Percentiles rank a stretch among this genome's conserved stretches.
Evolutionary conservation across 2,888 invertebrate species (phyloP).

Genomic region (Pyrochroa serraticornis): DNA sequence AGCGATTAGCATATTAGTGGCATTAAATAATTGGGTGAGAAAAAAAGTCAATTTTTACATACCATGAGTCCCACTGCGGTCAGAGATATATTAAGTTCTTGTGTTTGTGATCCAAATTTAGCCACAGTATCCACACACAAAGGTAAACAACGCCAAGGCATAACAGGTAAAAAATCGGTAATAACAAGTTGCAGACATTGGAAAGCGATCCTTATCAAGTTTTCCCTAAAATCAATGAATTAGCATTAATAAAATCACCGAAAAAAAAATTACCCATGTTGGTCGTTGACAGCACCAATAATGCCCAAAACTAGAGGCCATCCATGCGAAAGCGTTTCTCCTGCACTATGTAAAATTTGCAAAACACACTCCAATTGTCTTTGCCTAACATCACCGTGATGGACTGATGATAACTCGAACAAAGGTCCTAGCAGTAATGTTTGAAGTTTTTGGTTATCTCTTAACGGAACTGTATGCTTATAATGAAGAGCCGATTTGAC

Average conservation of each 20-base stretch:
- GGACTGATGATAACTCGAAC: conserved; percentile 87
- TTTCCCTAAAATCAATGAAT: conserved; percentile 68
- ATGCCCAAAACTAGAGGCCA: conserved; percentile 95
- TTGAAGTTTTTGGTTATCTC: conserved; percentile 88
- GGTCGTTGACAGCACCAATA: conserved; percentile 92
- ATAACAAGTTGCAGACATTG: conserved; percentile 95
- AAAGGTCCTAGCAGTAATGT: conserved; percentile 86
- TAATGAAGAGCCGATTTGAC: conserved; percentile 90
- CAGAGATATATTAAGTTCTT: conserved; percentile 95
- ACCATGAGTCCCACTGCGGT: conserved; percentile 85
- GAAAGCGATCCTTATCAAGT: conserved; percentile 90
- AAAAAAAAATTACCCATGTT: conserved; percentile 75
- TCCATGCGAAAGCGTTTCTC: conserved; percentile 89
- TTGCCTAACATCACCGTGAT: conserved; percentile 92
- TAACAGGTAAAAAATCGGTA: conserved; percentile 90
- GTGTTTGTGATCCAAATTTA: conserved; percentile 94
- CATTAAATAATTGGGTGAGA: no score
- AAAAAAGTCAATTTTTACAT: no score
- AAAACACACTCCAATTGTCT: conserved; percentile 94
- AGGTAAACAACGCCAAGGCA: conserved; percentile 91
- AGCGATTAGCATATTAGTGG: no score
- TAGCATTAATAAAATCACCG: conserved; percentile 2
- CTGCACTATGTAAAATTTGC: conserved; percentile 89
- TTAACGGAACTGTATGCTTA: conserved; percentile 81
- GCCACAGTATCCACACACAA: conserved; percentile 91